Conservation (phyloP, 2,797 vertebrate genomes). For the Spinus olivaceus region DNA sequence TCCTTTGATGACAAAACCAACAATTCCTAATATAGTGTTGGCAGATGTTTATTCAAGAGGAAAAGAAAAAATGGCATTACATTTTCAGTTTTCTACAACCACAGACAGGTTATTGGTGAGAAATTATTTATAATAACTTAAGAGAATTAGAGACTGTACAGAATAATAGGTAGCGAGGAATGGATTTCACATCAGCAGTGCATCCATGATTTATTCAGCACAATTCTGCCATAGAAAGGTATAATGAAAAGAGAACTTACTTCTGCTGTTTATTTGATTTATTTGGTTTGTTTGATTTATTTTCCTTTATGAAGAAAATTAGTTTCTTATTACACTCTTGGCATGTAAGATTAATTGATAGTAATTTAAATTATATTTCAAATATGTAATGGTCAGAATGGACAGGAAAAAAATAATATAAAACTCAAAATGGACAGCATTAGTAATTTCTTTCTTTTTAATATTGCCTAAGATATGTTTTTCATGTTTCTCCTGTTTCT, state of each 20-base stretch:
- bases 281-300: constrained; percentile 13
- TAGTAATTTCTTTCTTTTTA: neutral
- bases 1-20: neutral
- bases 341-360: constrained; percentile 7
- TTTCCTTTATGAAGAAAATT: constrained; percentile 32
- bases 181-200: neutral
- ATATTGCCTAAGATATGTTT: neutral
- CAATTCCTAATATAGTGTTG: neutral
- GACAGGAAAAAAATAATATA: neutral
- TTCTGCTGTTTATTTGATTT: neutral
- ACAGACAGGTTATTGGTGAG: constrained; percentile 4
- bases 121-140: constrained; percentile 52
- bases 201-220: constrained; percentile 35
- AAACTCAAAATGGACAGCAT: neutral
- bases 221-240: constrained; percentile 9
- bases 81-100: neutral
- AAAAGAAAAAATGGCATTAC: neutral
- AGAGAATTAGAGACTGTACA: constrained; percentile 4
- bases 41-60: constrained; percentile 9
- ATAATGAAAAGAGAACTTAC: constrained; percentile 30
- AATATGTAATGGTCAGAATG: neutral
- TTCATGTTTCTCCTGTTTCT: neutral
- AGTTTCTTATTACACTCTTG: constrained; percentile 9
- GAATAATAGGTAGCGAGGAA: constrained; percentile 6
- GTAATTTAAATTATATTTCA: neutral